Evolutionary conservation across 2,113 vertebrate species (phyloP), one percentile per base, ranked within the genome.

Genomic region (Pedionomus torquatus): DNA sequence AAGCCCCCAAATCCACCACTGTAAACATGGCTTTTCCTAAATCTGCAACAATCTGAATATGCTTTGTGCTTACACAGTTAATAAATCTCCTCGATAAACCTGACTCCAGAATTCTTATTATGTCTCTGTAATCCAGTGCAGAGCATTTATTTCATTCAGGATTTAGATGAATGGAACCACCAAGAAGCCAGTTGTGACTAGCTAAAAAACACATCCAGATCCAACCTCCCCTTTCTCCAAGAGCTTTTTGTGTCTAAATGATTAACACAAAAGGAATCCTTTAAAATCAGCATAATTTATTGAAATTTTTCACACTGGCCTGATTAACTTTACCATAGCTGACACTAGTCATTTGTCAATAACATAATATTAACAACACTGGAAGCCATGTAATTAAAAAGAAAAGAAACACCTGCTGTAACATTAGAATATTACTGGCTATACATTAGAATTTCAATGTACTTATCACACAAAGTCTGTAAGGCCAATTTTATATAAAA

Each of bases 321-420:
- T 78, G 51, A 96, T 97, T 77, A 83, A 57, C 35, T 93, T 93
- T 52, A 37, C 23, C 46, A 93, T 64, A 92, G 92, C 71, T 94
- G 95, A 82, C 88, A 83, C 60, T 55, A 51, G 25, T 81, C 48
- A 88, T 90, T 68, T 92, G 71, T 90, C 94, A 86, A 28, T 66
- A 88, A 58, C 13, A n/a, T 48, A 74, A 52, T 49, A 77, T 49
- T 95, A 95, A 74, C 71, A 61, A 20, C 49, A 57, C 41, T 58
- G 63, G 68, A 88, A 96, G 63, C 88, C 0, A 0, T 95, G 87
- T 71, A 95, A 96, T 95, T 78, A 81, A 70, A 89, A 75, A 60
- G 51, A 54, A 81, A 75, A 64, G 7, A 21, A 93, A 60, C 86
- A 89, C 77, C 90, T 92, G 92, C 83, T 84, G 2, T 33, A 82